Evolutionary conservation across 2,113 vertebrate genomes (phyloP), one percentile per base, ranked within the genome.

Genomic region (Henicopernis longicauda): DNA sequence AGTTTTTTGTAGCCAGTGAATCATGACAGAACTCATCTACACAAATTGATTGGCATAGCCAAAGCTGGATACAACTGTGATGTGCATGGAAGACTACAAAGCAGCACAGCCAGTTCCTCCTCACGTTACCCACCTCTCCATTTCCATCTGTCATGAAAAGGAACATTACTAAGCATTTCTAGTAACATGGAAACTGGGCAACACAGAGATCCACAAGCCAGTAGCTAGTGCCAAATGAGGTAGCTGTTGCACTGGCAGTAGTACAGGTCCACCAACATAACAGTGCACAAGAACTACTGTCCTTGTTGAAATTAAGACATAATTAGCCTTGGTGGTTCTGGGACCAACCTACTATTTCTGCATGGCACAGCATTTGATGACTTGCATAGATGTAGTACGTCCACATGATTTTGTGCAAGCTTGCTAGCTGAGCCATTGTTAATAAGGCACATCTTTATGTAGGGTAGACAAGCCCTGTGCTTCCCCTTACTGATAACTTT

Each of bases 1-100:
- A 95, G 79, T 18, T 95, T 93, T 83, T 44, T 59, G 77, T 40
- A 92, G 88, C 58, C 59, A 92, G 52, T 90, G 90, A 94, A 86
- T 92, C 89, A 83, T 63, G 72, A 93, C 61, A 95, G 88, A 88
- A 32, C 90, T 93, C 80, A 76, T 86, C 88, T 79, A 78, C 59
- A 86, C 72, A 52, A 89, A 92, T 7, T 78, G 86, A 92, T 21
- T 63, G 86, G 82, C 67, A 40, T 27, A 93, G 59, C 26, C 77
- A 93, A 87, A 69, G 70, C 66, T 85, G 71, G 65, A 52, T 95
- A 70, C 10, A 73, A 66, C 67, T 74, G 72, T n/a, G 59, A 81
- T 71, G 55, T 74, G 83, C 22, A 38, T 47, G 63, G 82, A 74
- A 91, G 76, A 88, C 55, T 42, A 66, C 12, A 55, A 84, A 95